Evolutionary conservation across 2,888 invertebrate genomes (phyloP).

Genomic region (Mythimna pallens): DNA sequence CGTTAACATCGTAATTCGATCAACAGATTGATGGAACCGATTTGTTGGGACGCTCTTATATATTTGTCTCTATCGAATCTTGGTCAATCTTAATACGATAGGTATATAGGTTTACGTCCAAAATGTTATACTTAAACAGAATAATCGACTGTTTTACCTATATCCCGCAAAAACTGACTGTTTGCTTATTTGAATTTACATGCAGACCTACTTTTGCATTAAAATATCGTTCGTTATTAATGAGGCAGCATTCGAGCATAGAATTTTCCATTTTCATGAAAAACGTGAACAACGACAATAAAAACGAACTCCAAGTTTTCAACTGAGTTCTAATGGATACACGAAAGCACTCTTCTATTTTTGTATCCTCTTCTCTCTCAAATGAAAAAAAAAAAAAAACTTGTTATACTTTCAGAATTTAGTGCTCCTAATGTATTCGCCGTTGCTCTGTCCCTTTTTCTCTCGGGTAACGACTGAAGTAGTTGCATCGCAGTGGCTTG

Average conservation of each 20-base stretch:
- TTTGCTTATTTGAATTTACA: neutral
- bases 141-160: neutral
- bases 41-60: constrained; percentile 63
- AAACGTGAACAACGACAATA: constrained; percentile 11
- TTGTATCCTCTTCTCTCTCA: constrained; percentile 52
- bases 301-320: neutral
- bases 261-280: neutral
- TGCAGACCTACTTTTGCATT: neutral
- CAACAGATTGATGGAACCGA: constrained; percentile 68
- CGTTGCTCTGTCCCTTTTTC: constrained; percentile 63
- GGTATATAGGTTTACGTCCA: constrained; percentile 16
- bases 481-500: constrained; percentile 56
- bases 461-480: constrained; percentile 66
- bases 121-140: constrained; percentile 1
- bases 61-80: constrained; percentile 58
- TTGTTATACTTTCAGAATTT: constrained; percentile 71
- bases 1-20: constrained; percentile 72
- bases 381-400: constrained; percentile 69
- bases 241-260: neutral
- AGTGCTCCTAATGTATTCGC: constrained; percentile 76
- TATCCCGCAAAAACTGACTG: neutral
- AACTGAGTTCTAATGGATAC: constrained; percentile 48
- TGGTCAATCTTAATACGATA: constrained; percentile 38
- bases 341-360: constrained; percentile 42
- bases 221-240: neutral